Base-by-base conservation (phyloP, 2,113 vertebrate species). In the Prinia subflava region DNA sequence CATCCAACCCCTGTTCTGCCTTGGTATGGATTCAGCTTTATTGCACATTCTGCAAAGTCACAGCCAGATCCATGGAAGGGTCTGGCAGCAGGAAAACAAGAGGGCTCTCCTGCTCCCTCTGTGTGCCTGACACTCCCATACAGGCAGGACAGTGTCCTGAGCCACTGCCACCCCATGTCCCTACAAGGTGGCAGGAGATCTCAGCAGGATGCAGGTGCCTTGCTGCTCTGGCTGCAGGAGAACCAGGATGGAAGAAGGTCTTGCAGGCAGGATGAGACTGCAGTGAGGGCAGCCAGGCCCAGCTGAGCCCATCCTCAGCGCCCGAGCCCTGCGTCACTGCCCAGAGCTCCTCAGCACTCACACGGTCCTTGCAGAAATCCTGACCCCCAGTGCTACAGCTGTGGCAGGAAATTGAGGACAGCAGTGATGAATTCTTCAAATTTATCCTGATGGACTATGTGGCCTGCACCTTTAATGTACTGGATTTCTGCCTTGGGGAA, bases 361-460 rank as follows among this genome's bases (percentile, higher is more conserved):
- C 2, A 2, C 0, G 3, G 62, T 37, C 56, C 41, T 37, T 63
- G 83, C 27, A 47, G 60, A 67, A 71, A 56, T 33, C 13, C 44
- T 4, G 27, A 19, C 63, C 53, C 28, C 25, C 33, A n/a, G 68
- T 0, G 1, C 79, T 96, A 93, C 0, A n/a, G 69, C 15, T 90
- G 44, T 22, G 98, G 97, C 57, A 99, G 97, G 95, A 99, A 99
- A 78, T 96, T 97, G 90, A 95, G 98, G 90, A 99, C 96, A 76
- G 98, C 98, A 91, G 98, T 97, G 94, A 99, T 95, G 97, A 99
- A 99, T 33, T 98, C 98, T 93, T 98, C 97, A 42, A 99, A 98
- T 89, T 99, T 99, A 73, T 99, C 99, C 13, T 98, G 98, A 28
- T 99, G 99, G 92, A 99, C 98, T 98, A 98, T 99, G 96, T 99